phyloP scores from a whole-genome alignment of 2,888 invertebrate genomes.

The Euzophera pinguis region DNA sequence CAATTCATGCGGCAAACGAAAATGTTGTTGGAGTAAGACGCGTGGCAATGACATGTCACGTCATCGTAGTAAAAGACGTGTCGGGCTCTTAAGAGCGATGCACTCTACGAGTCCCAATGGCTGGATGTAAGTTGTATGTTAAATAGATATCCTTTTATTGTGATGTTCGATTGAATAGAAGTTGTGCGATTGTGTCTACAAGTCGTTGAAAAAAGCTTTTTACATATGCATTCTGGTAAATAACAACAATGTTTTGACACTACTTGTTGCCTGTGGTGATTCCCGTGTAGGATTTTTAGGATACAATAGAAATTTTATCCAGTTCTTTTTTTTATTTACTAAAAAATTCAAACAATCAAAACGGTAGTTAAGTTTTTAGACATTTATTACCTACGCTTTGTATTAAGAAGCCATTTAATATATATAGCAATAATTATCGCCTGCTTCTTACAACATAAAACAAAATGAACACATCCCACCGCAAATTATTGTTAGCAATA shows the following conservation, averaged over 20 bases:
- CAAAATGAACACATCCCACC: background rate
- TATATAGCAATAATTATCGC: background rate
- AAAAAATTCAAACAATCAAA: too few relatives aligned
- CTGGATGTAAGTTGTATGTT: background rate
- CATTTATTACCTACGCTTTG: too few relatives aligned
- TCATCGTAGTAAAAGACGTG: background rate
- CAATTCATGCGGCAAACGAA: conserved; percentile 7
- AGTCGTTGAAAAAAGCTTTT: too few relatives aligned
- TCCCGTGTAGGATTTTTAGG: too few relatives aligned
- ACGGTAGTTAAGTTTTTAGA: too few relatives aligned
- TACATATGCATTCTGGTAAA: too few relatives aligned
- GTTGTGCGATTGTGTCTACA: too few relatives aligned
- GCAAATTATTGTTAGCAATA: background rate
- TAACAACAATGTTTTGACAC: too few relatives aligned
- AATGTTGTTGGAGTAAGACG: conserved; percentile 3
- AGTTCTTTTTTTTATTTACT: too few relatives aligned
- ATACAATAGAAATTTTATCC: too few relatives aligned
- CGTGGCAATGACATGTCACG: conserved; percentile 7
- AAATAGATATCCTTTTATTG: background rate
- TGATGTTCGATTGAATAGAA: background rate
- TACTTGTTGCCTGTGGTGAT: too few relatives aligned
- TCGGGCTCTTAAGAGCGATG: background rate
- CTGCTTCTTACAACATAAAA: background rate
- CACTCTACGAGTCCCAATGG: background rate
- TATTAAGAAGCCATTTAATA: too few relatives aligned